Evolutionary conservation across 2,888 invertebrate species (phyloP), one percentile per base, ranked within the genome.

Genomic region (Scelioninae gen. 1): DNA sequence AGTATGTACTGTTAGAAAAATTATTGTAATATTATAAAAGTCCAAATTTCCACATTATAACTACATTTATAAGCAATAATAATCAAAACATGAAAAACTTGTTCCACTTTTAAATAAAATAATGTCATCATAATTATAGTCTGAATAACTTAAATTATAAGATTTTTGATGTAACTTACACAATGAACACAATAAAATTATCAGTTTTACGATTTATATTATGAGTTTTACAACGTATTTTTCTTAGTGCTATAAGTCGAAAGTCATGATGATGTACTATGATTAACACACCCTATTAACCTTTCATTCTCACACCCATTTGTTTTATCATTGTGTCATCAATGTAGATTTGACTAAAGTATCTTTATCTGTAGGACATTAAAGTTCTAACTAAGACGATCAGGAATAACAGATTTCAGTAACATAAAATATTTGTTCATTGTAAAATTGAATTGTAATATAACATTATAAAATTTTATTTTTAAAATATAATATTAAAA

Each of bases 281-380:
- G 47, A 47, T 47, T 63, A 45, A 47, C 47, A 32, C 47, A 63
- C 47, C 16, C 62, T 47, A 47, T 47, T 63, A 63, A 63, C 63
- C 63, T 63, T 63, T 63, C 8, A 63, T 63, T 63, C 23, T 49
- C 34, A 34, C 49, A 29, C n/a, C 34, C 47, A 63, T 49, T 63
- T 63, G 16, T 34, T 49, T 63, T 49, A 63, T 63, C 49, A 34
- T 63, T 34, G 10, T 34, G n/a, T 49, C 63, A 63, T 63, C 49
- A 63, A 63, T 47, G 45, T 31, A 49, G 34, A 63, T 32, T 63
- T 23, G 16, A 63, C 34, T 63, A 23, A 45, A 16, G 11, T 32
- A 49, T 34, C 45, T 62, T 62, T 62, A 62, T 15, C 23, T 56
- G 5, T 62, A 2, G 13, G 31, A n/a, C 7, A 15, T 45, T 62